Evolutionary conservation across 37 sponge, comb jelly and placozoan species (phyloP), one percentile per base, ranked within the genome.

Genomic region (Chondrilla cf. caribensis): DNA sequence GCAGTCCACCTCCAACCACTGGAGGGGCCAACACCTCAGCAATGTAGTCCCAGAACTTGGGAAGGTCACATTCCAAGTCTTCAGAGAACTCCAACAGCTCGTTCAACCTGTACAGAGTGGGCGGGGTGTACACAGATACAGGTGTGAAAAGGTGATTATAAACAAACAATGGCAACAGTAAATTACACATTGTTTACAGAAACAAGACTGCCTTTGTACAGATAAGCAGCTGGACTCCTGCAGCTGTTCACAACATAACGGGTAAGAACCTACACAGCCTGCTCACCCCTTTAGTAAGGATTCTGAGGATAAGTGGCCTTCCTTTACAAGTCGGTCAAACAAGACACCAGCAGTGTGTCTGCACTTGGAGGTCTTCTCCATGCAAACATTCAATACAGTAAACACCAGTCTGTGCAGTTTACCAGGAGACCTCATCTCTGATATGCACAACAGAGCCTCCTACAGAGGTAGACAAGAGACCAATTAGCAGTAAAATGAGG

Each of bases 391-490:
- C 54, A 93, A 64, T 25, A 35, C 85, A 35, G 42, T 17, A 32
- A 38, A 35, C 19, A 93, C 93, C 73, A 93, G 60, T 40, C 64
- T 58, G n/a, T 85, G 44, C 58, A 86, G 64, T 55, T 65, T 24
- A 7, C 80, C 80, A 17, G 92, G 90, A 1, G 82, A 87, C 28
- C 83, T 64, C 84, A 93, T 64, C 70, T 93, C 94, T 57, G 38
- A 83, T 41, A 93, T 88, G 87, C 91, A 90, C 79, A 83, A 84
- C 19, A 85, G 32, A 70, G 94, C 90, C 65, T 86, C 90, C 90
- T 89, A 65, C 24, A 42, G 57, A 0, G 26, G n/a, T n/a, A n/a
- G n/a, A n/a, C n/a, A n/a, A n/a, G n/a, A 47, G 58, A 25, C 6
- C n/a, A 62, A 6, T 55, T 55, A 42, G 21, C 8, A 68, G 22